phyloP scores from a whole-genome alignment of 2,113 vertebrate species.

The Steatornis caripensis region DNA sequence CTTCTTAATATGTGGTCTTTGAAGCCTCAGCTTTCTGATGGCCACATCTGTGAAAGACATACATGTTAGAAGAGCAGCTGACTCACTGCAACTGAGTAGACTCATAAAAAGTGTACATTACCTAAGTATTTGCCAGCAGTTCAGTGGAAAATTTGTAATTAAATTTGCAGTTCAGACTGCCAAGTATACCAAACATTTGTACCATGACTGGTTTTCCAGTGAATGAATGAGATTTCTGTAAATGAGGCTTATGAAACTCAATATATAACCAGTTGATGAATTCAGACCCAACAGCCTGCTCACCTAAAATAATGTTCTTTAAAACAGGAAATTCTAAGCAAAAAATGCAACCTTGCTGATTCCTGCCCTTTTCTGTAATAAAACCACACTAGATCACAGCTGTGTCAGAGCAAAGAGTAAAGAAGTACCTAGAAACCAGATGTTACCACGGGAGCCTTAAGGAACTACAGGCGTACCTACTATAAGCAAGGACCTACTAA shows the following conservation, averaged over 20 bases:
- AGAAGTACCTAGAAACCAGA: not conserved
- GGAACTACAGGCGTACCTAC: not conserved
- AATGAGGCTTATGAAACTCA: not conserved
- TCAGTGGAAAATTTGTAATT: not conserved
- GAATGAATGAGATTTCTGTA: not conserved
- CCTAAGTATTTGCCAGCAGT: not conserved
- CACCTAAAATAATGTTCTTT: not conserved
- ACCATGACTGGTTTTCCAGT: not conserved
- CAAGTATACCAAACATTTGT: not conserved
- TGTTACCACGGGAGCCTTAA: not conserved
- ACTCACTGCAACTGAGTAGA: not conserved
- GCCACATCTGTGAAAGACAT: not conserved
- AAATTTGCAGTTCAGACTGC: not conserved
- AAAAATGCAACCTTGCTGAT: not conserved
- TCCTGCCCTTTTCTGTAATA: not conserved
- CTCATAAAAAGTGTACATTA: not conserved
- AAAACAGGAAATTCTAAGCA: not conserved
- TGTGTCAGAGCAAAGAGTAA: not conserved
- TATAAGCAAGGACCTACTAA: not conserved
- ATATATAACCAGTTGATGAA: not conserved
- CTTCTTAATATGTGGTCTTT: not conserved
- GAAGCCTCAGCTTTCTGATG: not conserved
- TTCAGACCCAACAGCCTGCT: not conserved
- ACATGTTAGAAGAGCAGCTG: not conserved
- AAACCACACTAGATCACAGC: not conserved